Base-by-base conservation (phyloP, 2,888 invertebrate species). In the Cephus spinipes region DNA sequence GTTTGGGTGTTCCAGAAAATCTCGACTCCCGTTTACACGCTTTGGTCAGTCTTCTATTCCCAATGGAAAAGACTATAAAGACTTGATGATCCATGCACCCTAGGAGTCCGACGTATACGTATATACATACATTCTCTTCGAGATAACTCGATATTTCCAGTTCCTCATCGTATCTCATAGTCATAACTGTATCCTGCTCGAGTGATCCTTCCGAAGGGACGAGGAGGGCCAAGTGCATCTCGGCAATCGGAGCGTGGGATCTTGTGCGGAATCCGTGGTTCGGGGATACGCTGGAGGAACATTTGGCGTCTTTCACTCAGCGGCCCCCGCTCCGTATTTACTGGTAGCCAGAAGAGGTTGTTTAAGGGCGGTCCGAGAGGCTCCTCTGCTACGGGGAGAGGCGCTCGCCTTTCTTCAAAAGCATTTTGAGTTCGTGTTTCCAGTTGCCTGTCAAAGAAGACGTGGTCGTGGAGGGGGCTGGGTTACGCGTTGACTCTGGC, bases 1-100 rank as follows among this genome's bases (percentile, higher is more conserved):
- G 83, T 85, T 85, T 88, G 71, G 71, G 71, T 71, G 71, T 33
- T 71, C 71, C 71, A 71, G 71, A 71, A 71, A 71, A 31, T 71
- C 55, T 55, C 23, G 23, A 55, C 55, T 55, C 55, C 55, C 55
- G 55, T 55, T 55, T 55, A 55, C 55, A 55, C 55, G 55, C 55
- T 23, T 55, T 55, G 55, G 55, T 55, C 55, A 55, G 55, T 55
- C 55, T 55, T 23, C 23, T 55, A 55, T 55, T 55, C 23, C 23
- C 23, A 55, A 55, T 55, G 6, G 55, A 55, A 55, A 55, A 55
- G 55, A 55, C 55, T 55, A 55, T 55, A 78, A 80, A 80, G 79
- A 78, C 78, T 76, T 35, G 79, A 77, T 73, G 73, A 68, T 68
- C 73, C 69, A 34, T 55, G 73, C 73, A 73, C 71, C 76, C 55